Evolutionary conservation across 2,113 vertebrate genomes (phyloP), one percentile per base, ranked within the genome.

Genomic region (Ctenomys sociabilis): DNA sequence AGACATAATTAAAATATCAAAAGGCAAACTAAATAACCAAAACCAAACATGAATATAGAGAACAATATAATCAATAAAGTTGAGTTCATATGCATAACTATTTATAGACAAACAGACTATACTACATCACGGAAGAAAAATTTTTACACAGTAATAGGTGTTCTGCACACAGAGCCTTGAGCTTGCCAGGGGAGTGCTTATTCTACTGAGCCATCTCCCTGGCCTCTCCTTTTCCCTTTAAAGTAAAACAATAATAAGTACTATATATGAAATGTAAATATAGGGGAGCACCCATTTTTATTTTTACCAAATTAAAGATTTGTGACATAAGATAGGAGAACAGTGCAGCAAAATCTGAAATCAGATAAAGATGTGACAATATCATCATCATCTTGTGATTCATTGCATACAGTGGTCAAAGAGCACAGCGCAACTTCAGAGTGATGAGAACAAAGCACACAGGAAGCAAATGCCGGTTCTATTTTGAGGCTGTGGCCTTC

Each of bases 1-100:
- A 95, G 26, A 57, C 3, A 40, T 90, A 78, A 91, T 86, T 80
- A 96, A 93, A 93, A 80, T 43, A 95, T 92, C 13, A 49, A 90
- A 92, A 90, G 35, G 35, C 43, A 92, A 81, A 59, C 1, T 11
- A n/a, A 86, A 94, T 80, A 70, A 40, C 70, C 10, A 85, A 86
- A 96, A 87, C 52, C 26, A 75, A 86, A 61, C 10, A 80, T 61
- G 54, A 90, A 49, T 7, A 3, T n/a, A 80, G 37, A 45, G 0
- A 3, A 73, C 17, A 68, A 57, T 9, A 37, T 24, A 83, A 37
- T 80, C 90, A 32, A 93, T 19, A 81, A 40, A 21, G 14, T 10
- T 92, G 12, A 63, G 70, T 72, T 89, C 59, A 68, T 2, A 45
- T 54, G 68, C 16, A n/a, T 1, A 12, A 12, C 49, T 14, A 45